A percentile compares a stretch with the other conserved stretches of the same genome.
Evolutionary conservation across 2,888 invertebrate genomes (phyloP).

Genomic region (Aphodius sticticus): DNA sequence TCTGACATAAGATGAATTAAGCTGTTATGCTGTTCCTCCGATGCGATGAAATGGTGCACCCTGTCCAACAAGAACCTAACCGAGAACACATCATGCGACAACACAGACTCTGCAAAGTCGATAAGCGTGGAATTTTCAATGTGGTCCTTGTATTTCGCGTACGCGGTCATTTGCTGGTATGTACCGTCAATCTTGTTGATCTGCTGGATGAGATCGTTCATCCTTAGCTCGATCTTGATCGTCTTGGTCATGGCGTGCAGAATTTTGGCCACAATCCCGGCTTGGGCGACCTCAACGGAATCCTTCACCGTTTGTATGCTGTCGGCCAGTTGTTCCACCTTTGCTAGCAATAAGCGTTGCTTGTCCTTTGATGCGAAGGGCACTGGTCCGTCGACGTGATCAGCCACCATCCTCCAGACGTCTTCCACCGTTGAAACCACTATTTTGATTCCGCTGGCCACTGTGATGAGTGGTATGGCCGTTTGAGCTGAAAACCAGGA

Average conservation of each 20-base stretch:
- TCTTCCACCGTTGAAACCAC: neutral
- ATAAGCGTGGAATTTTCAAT: constrained; percentile 72
- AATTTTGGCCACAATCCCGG: constrained; percentile 39
- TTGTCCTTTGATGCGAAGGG: constrained; percentile 12
- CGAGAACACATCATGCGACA: constrained; percentile 72
- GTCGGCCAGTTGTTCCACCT: constrained; percentile 24
- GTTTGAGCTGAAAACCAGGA: neutral
- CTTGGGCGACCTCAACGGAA: neutral
- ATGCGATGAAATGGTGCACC: constrained; percentile 70
- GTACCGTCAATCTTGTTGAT: constrained; percentile 67
- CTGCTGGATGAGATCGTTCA: constrained; percentile 70
- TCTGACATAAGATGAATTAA: constrained; percentile 1
- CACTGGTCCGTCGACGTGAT: constrained; percentile 18
- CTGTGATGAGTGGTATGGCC: neutral
- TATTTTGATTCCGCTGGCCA: constrained; percentile 8
- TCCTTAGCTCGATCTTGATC: constrained; percentile 65
- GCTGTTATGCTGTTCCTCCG: neutral
- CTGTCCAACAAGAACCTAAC: constrained; percentile 72
- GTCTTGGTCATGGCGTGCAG: constrained; percentile 56
- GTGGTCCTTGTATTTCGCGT: constrained; percentile 57
- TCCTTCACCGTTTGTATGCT: constrained; percentile 31
- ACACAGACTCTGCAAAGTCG: constrained; percentile 74
- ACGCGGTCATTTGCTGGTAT: constrained; percentile 68
- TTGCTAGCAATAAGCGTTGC: constrained; percentile 13
- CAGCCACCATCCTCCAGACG: neutral